Evolutionary conservation across 2,888 invertebrate genomes (phyloP).

Genomic region (Andrena camellia): DNA sequence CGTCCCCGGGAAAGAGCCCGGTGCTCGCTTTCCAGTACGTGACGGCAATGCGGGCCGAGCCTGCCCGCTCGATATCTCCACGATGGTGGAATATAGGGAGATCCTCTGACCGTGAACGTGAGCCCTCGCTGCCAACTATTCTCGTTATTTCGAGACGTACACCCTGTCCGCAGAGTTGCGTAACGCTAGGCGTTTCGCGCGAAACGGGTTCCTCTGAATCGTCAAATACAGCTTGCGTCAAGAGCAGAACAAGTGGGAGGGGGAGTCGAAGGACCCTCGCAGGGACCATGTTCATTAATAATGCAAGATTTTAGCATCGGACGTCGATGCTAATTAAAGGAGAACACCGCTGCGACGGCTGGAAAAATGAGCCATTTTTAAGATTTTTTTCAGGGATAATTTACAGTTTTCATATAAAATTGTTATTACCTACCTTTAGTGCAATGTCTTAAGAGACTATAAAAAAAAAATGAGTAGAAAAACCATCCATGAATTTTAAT

Average conservation of each 20-base stretch:
- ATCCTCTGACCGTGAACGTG: not conserved
- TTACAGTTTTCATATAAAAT: no score
- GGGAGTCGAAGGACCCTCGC: not conserved
- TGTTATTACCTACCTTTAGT: no score
- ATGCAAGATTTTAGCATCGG: no score
- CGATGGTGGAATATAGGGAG: not conserved
- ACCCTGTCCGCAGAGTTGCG: not conserved
- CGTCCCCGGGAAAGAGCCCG: not conserved
- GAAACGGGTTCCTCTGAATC: not conserved
- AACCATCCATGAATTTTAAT: no score
- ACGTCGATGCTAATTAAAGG: no score
- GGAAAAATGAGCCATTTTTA: no score
- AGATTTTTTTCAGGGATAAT: no score
- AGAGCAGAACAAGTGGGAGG: not conserved
- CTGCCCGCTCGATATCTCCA: not conserved
- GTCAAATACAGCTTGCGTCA: not conserved
- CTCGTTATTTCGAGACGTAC: conserved; percentile 24
- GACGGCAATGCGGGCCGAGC: not conserved
- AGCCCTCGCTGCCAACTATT: conserved; percentile 29
- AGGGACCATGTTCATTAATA: no score
- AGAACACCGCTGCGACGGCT: no score
- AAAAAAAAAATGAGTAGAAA: no score
- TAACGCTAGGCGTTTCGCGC: not conserved
- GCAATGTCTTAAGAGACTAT: no score
- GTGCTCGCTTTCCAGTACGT: not conserved